Base-by-base conservation (phyloP, 2,888 invertebrate species). In the Cenopis cana region DNA sequence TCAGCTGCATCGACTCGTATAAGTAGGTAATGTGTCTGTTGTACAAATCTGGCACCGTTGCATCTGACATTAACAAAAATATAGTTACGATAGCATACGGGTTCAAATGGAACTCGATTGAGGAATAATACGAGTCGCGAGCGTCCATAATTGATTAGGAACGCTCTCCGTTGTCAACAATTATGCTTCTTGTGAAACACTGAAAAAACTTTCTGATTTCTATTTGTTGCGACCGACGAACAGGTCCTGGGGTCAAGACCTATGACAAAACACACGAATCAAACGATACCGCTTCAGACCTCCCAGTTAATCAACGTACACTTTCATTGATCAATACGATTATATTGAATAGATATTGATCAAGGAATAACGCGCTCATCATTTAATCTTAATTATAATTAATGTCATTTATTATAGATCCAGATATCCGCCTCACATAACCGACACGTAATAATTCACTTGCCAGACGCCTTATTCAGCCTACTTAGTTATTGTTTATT, bases 71-170 rank as follows among this genome's bases (percentile, higher is more conserved):
- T 61, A 46, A 55, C 17, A 8, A 8, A 33, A 29, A 33, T 54
- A 46, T 38, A 24, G 52, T 65, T 66, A 65, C 57, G 57, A 65
- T 64, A 59, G 29, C 17, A 36, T 29, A 52, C 49, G 56, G 59
- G 46, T 36, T 20, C 55, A 14, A 50, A 38, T 18, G 29, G 61
- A 55, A 36, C 60, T 60, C 50, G 50, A 71, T 60, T 46, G 60
- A 33, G 55, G 66, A 66, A 59, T 38, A 29, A 29, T 54, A 17
- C 52, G 36, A n/a, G 33, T 12, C 69, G 24, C 17, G 62, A 36
- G 68, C 64, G 62, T 67, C 59, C 52, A 77, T 75, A 81, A 86
- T 85, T 78, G 76, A 83, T 85, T 83, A 68, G 81, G 73, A 80
- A 85, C 82, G 85, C 79, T 82, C 79, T 79, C 73, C 74, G 69